These are phyloP conservation scores for Corythucha ciliata DNA, from an alignment of 2,888 invertebrate genomes.

Conservation along the genomic window DNA sequence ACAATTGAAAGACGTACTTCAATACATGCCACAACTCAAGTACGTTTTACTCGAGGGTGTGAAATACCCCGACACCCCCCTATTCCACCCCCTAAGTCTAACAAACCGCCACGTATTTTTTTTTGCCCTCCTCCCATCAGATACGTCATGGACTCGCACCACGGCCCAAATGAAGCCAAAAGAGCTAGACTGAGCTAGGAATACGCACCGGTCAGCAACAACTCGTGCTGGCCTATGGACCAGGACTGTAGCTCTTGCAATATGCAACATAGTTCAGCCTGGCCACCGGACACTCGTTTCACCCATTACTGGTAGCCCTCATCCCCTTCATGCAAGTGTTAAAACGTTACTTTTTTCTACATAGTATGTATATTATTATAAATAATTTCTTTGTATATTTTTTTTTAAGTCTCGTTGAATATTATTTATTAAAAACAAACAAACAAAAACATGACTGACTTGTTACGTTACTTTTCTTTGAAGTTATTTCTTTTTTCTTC, in stretches of 20 bases:
- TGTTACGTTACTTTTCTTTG: no score
- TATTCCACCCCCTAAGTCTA: neutral
- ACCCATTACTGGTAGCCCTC: slow-evolving; percentile 32
- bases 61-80: neutral
- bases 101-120: neutral
- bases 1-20: slow-evolving; percentile 72
- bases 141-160: slow-evolving; percentile 24
- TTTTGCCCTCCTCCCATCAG: slow-evolving; percentile 10
- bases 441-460: no score
- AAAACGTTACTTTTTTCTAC: no score
- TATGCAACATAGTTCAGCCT: slow-evolving; percentile 24
- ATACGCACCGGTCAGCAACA: slow-evolving; percentile 41
- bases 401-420: no score
- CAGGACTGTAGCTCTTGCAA: slow-evolving; percentile 24
- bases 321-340: no score
- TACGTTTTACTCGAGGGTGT: no score
- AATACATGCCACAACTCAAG: slow-evolving; percentile 77
- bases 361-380: no score
- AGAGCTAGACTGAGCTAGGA: slow-evolving; percentile 54
- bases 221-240: slow-evolving; percentile 29
- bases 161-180: slow-evolving; percentile 44
- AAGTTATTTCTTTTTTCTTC: no score
- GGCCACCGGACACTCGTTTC: slow-evolving; percentile 29
- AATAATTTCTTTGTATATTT: no score
- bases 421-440: no score